A percentile compares a stretch with the other conserved stretches of the same genome.
phyloP scores from a whole-genome alignment of 2,113 vertebrate species.

The Elaphurus davidianus region DNA sequence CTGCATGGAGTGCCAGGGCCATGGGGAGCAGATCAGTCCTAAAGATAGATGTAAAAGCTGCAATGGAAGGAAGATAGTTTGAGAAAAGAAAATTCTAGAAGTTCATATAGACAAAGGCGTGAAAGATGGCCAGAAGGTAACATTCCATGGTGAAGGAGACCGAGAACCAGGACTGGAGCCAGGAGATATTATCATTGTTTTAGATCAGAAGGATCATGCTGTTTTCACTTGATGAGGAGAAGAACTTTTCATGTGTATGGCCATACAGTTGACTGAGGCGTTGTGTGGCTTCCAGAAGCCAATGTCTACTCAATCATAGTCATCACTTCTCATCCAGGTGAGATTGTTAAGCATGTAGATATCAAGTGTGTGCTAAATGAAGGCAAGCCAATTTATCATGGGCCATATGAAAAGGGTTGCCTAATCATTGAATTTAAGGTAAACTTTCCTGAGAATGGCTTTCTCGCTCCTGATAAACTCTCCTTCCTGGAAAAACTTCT shows the following conservation, averaged over 20 bases:
- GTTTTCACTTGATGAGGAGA: background rate
- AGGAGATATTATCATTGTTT: background rate
- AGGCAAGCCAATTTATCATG: background rate
- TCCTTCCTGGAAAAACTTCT: background rate
- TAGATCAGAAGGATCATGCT: background rate
- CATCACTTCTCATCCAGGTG: background rate
- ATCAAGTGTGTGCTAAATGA: background rate
- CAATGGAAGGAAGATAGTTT: background rate
- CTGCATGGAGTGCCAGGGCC: conserved; percentile 71
- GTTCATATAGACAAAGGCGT: background rate
- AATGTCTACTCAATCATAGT: background rate
- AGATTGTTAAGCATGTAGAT: background rate
- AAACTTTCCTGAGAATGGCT: background rate
- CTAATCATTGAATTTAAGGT: background rate
- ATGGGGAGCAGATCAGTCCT: conserved; percentile 92
- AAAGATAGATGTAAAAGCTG: conserved; percentile 72
- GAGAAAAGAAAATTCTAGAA: background rate
- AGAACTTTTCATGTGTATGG: background rate
- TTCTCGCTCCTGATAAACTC: background rate
- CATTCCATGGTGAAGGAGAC: background rate
- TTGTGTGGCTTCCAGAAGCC: background rate
- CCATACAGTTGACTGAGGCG: background rate
- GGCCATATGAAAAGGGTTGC: background rate
- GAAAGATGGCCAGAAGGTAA: background rate
- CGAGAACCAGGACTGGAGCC: background rate